Percentiles rank a stretch among this genome's conserved stretches.
phyloP scores from a whole-genome alignment of 2,113 vertebrate genomes.

The Mixornis gularis region DNA sequence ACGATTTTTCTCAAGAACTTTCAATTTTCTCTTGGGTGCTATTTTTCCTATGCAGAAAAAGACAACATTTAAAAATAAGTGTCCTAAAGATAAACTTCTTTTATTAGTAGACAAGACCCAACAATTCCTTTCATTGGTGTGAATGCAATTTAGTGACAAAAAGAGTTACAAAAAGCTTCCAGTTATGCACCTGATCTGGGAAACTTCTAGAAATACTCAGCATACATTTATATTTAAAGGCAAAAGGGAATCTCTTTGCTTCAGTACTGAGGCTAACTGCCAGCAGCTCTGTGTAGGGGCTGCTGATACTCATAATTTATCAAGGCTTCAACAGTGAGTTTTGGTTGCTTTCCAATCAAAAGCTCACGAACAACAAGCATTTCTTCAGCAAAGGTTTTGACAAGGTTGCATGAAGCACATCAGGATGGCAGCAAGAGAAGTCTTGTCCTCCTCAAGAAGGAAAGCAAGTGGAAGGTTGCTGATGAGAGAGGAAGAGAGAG shows the following conservation, averaged over 20 bases:
- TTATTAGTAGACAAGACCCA: neutral
- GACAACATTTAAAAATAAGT: neutral
- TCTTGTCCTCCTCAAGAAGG: neutral
- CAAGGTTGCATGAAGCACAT: neutral
- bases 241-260: neutral
- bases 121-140: neutral
- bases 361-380: neutral
- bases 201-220: neutral
- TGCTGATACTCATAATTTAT: neutral
- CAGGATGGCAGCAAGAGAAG: neutral
- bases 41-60: neutral
- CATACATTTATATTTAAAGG: neutral
- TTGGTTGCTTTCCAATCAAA: neutral
- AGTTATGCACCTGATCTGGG: neutral
- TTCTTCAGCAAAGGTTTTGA: neutral
- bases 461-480: neutral
- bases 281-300: neutral
- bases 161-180: neutral
- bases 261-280: neutral
- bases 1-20: neutral
- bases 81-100: neutral
- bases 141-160: neutral
- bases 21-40: neutral
- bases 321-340: neutral
- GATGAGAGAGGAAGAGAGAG: neutral